A percentile compares a stretch with the other conserved stretches of the same genome.
Evolutionary conservation across 2,797 vertebrate genomes (phyloP).

Genomic region (Ctenopoma kingsleyae): DNA sequence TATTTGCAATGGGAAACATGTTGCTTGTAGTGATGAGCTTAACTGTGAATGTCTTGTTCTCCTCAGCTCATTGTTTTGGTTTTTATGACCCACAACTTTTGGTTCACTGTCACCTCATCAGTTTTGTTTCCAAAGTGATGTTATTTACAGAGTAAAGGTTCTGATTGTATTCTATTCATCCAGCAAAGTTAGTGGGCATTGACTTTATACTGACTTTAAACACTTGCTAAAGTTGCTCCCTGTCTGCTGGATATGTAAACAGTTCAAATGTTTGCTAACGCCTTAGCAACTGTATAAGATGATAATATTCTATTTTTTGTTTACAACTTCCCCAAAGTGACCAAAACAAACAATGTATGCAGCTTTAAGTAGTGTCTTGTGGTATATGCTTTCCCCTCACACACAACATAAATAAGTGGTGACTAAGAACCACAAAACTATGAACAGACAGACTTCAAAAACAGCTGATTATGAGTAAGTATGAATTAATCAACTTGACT

Average conservation of each 20-base stretch:
- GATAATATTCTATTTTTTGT: not conserved
- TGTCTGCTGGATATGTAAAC: not conserved
- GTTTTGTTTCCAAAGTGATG: not conserved
- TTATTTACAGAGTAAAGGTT: not conserved
- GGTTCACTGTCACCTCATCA: not conserved
- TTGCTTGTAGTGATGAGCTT: not conserved
- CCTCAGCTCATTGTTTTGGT: not conserved
- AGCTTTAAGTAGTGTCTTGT: not conserved
- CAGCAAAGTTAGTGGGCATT: not conserved
- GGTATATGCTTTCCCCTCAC: not conserved
- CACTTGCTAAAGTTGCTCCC: not conserved
- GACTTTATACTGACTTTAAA: too few species aligned
- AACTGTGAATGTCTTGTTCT: not conserved
- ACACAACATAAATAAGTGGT: not conserved
- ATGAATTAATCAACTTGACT: conserved; percentile 2
- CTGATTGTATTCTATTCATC: too few species aligned
- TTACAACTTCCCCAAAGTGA: not conserved
- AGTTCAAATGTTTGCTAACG: not conserved
- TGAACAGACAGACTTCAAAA: not conserved
- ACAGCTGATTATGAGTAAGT: not conserved
- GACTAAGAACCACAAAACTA: not conserved
- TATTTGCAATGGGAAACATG: not conserved
- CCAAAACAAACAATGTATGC: not conserved
- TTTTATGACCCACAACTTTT: not conserved
- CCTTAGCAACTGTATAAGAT: not conserved